A percentile compares a stretch with the other conserved stretches of the same genome.
These are phyloP conservation scores for Orchestia grillus DNA, from an alignment of 1,140 invertebrate genomes.

Conservation along the genomic window DNA sequence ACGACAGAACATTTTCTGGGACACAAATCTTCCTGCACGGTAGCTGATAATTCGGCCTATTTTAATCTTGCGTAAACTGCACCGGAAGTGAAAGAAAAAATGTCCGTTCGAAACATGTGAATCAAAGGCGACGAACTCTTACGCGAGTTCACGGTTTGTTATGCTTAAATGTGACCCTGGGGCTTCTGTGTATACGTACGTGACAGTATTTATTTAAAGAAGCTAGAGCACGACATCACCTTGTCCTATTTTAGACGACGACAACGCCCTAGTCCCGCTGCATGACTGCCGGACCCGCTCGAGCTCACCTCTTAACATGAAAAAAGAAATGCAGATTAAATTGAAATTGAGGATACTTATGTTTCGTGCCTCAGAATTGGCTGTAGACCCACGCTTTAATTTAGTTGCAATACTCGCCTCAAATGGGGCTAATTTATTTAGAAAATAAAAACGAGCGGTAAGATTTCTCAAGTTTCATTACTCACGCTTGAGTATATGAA, in stretches of 20 bases:
- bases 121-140: neutral
- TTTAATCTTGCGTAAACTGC: neutral
- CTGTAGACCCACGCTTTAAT: neutral
- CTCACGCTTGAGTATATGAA: neutral
- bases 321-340: neutral
- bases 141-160: neutral
- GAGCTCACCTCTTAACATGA: neutral
- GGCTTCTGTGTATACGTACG: neutral
- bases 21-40: neutral
- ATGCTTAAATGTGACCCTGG: neutral
- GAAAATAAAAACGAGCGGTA: neutral
- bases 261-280: neutral
- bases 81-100: neutral
- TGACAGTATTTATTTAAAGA: conserved; percentile 45
- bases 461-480: neutral
- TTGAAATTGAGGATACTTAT: neutral
- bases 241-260: neutral
- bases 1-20: neutral
- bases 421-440: neutral
- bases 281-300: no score
- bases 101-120: neutral
- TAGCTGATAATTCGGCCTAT: neutral
- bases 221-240: conserved; percentile 4
- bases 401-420: neutral
- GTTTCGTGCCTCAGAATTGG: neutral